Percentiles rank a stretch among this genome's conserved stretches.
phyloP scores from a whole-genome alignment of 1,140 invertebrate genomes.

The Cherax destructor region DNA sequence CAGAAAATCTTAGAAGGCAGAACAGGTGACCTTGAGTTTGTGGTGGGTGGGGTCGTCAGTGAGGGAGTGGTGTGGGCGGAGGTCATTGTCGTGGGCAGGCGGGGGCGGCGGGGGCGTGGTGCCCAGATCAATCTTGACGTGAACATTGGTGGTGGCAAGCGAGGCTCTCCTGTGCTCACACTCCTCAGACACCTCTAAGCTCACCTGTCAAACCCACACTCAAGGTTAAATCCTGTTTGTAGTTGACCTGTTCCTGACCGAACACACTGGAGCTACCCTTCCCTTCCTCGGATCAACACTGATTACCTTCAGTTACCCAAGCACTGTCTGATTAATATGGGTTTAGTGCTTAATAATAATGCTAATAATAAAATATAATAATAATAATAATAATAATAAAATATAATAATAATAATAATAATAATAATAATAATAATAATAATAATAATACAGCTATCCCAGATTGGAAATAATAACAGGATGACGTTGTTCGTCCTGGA shows the following conservation, averaged over 20 bases:
- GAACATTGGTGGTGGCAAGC: slow-evolving; percentile 87
- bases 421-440: neutral
- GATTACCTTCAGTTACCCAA: neutral
- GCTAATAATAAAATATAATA: neutral
- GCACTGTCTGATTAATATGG: neutral
- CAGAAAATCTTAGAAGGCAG: no score
- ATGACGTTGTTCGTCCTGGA: no score
- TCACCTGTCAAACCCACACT: slow-evolving; percentile 25
- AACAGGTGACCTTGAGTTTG: slow-evolving; percentile 38
- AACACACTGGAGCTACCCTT: no score
- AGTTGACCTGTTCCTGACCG: neutral
- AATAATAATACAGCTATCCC: no score
- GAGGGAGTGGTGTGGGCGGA: slow-evolving; percentile 25
- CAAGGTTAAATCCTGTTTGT: no score
- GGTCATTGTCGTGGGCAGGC: slow-evolving; percentile 60
- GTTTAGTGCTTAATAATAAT: neutral
- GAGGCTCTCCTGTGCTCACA: slow-evolving; percentile 75
- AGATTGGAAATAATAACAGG: no score
- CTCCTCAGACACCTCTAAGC: slow-evolving; percentile 67
- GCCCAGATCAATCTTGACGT: slow-evolving; percentile 93
- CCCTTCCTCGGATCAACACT: no score
- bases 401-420: neutral
- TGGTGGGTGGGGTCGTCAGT: slow-evolving; percentile 21
- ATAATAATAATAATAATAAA: no score
- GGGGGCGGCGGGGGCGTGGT: slow-evolving; percentile 75